A percentile compares a stretch with the other conserved stretches of the same genome.
These are phyloP conservation scores for Tragelaphus eurycerus DNA, from an alignment of 2,797 vertebrate species.

Conservation along the genomic window DNA sequence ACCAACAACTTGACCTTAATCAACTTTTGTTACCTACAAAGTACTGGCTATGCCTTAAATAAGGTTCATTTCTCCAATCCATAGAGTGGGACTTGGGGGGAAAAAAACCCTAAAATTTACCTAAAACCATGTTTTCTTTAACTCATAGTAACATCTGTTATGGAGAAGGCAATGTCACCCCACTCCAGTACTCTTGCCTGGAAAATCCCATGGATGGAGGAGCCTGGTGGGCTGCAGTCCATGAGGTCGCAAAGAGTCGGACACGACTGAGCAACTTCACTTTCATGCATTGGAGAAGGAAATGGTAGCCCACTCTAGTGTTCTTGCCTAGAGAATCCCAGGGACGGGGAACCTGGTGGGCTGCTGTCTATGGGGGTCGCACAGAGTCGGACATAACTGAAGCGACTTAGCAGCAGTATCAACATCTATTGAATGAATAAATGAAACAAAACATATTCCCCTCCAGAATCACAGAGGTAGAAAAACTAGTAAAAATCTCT, in stretches of 20 bases:
- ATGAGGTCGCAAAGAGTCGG: accelerated
- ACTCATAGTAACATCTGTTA: not conserved
- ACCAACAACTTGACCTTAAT: not conserved
- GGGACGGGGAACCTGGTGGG: not conserved
- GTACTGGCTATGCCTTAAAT: not conserved
- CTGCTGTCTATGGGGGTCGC: not conserved
- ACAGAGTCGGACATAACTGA: not conserved
- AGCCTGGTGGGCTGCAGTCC: not conserved
- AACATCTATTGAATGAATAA: not conserved
- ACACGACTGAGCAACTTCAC: not conserved
- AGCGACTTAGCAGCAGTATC: not conserved
- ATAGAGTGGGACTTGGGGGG: not conserved
- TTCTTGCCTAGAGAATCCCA: not conserved
- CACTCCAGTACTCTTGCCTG: not conserved
- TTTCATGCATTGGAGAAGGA: not conserved
- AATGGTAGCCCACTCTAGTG: not conserved
- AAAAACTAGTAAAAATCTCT: constrained; percentile 38
- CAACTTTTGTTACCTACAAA: constrained; percentile 20
- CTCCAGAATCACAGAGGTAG: not conserved
- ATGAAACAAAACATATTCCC: not conserved
- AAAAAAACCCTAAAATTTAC: not conserved
- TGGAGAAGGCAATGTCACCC: not conserved
- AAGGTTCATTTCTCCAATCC: constrained; percentile 13
- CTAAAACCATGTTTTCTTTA: constrained; percentile 41
- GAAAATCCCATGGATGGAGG: not conserved